Percentiles rank a stretch among this genome's conserved stretches.
Conservation (phyloP, 1,140 invertebrate species). For the Lamellibrachia luymesi region DNA sequence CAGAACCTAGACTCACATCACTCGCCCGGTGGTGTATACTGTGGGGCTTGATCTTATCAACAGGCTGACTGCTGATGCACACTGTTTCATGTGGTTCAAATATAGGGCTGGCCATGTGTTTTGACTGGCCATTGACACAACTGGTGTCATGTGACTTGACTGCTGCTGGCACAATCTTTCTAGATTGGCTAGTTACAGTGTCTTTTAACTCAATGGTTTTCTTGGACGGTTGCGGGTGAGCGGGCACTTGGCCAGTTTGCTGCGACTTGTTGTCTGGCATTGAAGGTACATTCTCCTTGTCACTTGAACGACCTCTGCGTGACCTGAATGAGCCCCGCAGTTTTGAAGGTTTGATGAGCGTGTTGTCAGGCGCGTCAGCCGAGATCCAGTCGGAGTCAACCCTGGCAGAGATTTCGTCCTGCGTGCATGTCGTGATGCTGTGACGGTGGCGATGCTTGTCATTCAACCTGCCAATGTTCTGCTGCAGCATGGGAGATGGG, state of each 20-base stretch:
- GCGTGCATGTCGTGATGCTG: neutral
- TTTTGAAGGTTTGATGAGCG: slow-evolving; percentile 27
- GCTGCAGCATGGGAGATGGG: neutral
- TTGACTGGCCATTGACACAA: neutral
- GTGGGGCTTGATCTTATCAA: neutral
- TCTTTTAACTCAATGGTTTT: neutral
- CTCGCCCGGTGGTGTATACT: neutral
- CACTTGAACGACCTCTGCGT: neutral
- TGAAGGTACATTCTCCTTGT: neutral
- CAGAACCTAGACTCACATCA: neutral
- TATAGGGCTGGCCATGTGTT: neutral
- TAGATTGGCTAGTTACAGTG: neutral
- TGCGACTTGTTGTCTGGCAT: neutral
- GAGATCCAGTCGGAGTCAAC: slow-evolving; percentile 3
- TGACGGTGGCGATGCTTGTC: neutral
- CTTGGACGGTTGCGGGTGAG: neutral
- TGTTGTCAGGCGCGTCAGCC: slow-evolving; percentile 27
- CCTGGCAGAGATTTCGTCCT: neutral
- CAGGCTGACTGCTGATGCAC: neutral
- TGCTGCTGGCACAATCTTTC: neutral
- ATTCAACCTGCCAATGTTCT: neutral
- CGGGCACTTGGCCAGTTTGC: neutral
- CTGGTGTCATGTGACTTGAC: neutral
- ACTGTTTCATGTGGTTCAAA: neutral
- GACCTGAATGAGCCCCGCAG: slow-evolving; percentile 25